phyloP scores from a whole-genome alignment of 2,113 vertebrate genomes.

The Protobothrops mucrosquamatus region DNA sequence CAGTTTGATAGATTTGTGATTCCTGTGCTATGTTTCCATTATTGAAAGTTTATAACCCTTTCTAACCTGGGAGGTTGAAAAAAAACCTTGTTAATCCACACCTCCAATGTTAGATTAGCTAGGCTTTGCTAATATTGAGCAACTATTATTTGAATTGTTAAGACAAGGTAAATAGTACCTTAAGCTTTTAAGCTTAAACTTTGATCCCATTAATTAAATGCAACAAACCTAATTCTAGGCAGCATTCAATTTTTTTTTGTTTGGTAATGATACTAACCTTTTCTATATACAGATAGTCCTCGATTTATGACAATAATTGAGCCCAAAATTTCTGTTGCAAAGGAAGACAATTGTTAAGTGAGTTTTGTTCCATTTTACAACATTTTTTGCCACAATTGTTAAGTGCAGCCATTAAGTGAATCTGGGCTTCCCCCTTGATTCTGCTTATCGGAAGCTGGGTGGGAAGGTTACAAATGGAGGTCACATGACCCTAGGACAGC shows the following conservation, averaged over 20 bases:
- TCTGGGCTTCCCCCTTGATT: too few species aligned
- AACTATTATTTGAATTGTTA: neutral
- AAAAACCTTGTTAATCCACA: neutral
- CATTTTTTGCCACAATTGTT: too few species aligned
- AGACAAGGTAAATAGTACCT: neutral
- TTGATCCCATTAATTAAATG: neutral
- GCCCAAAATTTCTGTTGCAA: neutral
- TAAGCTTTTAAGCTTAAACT: neutral
- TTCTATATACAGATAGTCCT: neutral
- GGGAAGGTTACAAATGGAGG: too few species aligned
- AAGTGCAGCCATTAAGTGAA: too few species aligned
- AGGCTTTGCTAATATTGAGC: neutral
- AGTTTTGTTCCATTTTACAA: neutral
- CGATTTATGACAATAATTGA: neutral
- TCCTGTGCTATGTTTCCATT: neutral
- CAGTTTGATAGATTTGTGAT: neutral
- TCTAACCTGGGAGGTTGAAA: neutral
- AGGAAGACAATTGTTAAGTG: neutral
- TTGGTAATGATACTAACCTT: neutral
- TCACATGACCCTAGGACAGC: too few species aligned
- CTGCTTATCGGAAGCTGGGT: too few species aligned
- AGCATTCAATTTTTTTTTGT: neutral
- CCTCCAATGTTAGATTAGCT: neutral
- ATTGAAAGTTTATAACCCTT: neutral
- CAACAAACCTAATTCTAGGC: neutral